These are phyloP conservation scores for fruit fly (Drosophila melanogaster) DNA, from an alignment of 1,140 invertebrate genomes.

Conservation along the genomic window DNA sequence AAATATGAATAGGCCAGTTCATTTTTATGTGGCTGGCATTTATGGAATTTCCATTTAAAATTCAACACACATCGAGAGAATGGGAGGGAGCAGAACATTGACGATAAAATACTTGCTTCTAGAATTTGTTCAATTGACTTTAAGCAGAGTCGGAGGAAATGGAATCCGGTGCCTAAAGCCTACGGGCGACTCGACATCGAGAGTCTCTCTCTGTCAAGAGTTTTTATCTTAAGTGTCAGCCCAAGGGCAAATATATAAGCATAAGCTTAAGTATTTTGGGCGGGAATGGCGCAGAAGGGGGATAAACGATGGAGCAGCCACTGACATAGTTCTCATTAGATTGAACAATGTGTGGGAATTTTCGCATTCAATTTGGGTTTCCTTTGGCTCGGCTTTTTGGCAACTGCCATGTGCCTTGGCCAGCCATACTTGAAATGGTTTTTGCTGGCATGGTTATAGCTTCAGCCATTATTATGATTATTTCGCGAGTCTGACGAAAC, in stretches of 20 bases:
- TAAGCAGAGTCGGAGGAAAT: constrained; percentile 2
- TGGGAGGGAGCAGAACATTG: constrained; percentile 23
- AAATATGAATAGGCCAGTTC: constrained; percentile 21
- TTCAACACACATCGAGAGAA: constrained; percentile 44
- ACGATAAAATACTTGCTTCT: constrained; percentile 44
- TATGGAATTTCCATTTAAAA: constrained; percentile 64
- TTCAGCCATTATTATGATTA: constrained; percentile 23
- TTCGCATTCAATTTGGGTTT: constrained; percentile 49
- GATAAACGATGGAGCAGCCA: constrained; percentile 42
- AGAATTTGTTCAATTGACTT: constrained; percentile 54
- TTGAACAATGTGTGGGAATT: constrained; percentile 66
- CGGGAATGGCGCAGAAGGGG: background rate
- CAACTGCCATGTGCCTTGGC: constrained; percentile 34
- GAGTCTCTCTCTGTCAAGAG: constrained; percentile 38
- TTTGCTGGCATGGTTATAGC: constrained; percentile 32
- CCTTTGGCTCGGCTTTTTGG: constrained; percentile 25
- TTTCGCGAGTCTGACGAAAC: background rate
- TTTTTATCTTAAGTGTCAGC: constrained; percentile 63
- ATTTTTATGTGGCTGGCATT: constrained; percentile 43
- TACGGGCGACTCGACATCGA: background rate
- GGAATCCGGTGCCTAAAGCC: constrained; percentile 10
- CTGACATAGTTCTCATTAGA: constrained; percentile 73
- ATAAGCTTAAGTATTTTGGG: constrained; percentile 47
- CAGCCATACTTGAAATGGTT: constrained; percentile 39
- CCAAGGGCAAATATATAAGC: constrained; percentile 65